Evolutionary conservation across 53 echinoderm and acorn worm species (phyloP).

Genomic region (Echinarachnius parma): DNA sequence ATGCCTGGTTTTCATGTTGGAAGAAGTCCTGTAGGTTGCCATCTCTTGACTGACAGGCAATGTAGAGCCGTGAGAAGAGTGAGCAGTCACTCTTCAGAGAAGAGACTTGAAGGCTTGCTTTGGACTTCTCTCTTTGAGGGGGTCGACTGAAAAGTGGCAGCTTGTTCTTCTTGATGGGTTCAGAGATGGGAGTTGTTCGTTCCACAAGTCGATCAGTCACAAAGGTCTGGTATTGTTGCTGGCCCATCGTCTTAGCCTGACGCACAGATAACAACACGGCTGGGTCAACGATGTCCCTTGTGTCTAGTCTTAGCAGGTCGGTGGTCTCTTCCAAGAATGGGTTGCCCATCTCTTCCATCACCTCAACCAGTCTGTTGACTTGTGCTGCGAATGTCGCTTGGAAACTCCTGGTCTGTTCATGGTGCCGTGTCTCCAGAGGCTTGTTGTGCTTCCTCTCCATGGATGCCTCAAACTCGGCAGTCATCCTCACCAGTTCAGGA

Average conservation of each 20-base stretch:
- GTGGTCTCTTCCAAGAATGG: conserved; percentile 34
- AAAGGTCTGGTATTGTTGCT: conserved; percentile 18
- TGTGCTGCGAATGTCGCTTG: conserved; percentile 39
- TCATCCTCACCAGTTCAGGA: conserved; percentile 15
- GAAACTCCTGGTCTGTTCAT: conserved; percentile 49
- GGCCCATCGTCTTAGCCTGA: conserved; percentile 1
- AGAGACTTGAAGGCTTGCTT: conserved; percentile 6
- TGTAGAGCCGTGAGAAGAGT: conserved; percentile 56
- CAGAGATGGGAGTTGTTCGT: background rate
- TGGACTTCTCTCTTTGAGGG: background rate
- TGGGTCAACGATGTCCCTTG: conserved; percentile 13
- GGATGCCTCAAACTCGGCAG: conserved; percentile 19
- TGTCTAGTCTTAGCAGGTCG: conserved; percentile 43
- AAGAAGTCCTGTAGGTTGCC: conserved; percentile 52
- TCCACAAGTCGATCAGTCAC: conserved; percentile 3
- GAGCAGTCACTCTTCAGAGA: conserved; percentile 29
- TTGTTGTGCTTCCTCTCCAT: conserved; percentile 1
- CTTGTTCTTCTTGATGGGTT: conserved; percentile 16
- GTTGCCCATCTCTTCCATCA: conserved; percentile 56
- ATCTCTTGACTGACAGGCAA: conserved; percentile 46
- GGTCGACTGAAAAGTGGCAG: conserved; percentile 34
- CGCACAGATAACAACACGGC: conserved; percentile 21
- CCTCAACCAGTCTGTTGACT: conserved; percentile 28
- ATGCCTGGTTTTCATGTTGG: conserved; percentile 33
- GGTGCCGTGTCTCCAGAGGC: conserved; percentile 36